Conservation (phyloP, 2,797 vertebrate genomes). For the Sebastes iracundus region DNA sequence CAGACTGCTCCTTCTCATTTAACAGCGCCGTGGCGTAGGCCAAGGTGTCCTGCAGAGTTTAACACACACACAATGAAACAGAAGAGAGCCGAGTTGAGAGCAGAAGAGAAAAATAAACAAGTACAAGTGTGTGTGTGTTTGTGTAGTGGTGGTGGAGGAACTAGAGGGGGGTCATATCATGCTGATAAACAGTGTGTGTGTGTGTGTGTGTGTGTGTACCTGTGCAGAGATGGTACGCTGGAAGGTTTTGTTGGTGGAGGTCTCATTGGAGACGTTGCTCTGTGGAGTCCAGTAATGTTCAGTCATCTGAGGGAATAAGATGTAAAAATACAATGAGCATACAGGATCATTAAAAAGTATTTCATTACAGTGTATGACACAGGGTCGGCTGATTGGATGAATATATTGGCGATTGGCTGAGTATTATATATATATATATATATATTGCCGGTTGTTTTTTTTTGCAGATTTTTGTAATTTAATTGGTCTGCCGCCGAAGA, state of each 20-base stretch:
- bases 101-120: not conserved
- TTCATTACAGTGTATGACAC: too few relatives aligned
- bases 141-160: not conserved
- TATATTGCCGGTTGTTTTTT: too few relatives aligned
- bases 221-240: conserved; percentile 99
- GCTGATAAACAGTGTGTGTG: not conserved
- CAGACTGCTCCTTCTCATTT: conserved; percentile 98
- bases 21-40: conserved; percentile 97
- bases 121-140: not conserved
- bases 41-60: conserved; percentile 89
- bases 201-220: conserved; percentile 74
- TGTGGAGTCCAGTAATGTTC: conserved; percentile 99
- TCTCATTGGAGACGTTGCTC: conserved; percentile 98
- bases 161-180: not conserved
- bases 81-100: not conserved
- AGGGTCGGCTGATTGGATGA: too few relatives aligned
- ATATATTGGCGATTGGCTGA: too few relatives aligned
- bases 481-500: too few relatives aligned
- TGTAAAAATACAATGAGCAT: not conserved
- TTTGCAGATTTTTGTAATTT: too few relatives aligned
- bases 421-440: too few relatives aligned
- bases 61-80: conserved; percentile 10
- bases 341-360: not conserved
- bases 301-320: conserved; percentile 89
- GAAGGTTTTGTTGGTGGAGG: conserved; percentile 98